Evolutionary conservation across 2,888 invertebrate species (phyloP).

Genomic region (Lamproptera curius): DNA sequence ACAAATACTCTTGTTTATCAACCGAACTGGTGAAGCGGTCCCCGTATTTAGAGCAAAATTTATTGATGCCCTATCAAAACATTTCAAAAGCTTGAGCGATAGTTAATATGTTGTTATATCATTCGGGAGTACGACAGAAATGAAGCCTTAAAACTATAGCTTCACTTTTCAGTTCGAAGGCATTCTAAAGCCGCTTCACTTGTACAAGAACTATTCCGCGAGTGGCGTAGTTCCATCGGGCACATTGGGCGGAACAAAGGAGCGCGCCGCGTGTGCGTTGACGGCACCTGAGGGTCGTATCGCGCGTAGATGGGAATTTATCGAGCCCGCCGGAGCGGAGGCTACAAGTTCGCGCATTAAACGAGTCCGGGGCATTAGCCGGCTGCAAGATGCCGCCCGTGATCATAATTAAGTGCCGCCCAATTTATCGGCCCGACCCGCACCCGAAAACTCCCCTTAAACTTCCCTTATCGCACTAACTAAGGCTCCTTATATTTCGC

Average conservation of each 20-base stretch:
- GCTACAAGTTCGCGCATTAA: slow-evolving; percentile 77
- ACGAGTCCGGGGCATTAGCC: slow-evolving; percentile 76
- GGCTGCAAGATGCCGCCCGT: slow-evolving; percentile 77
- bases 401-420: slow-evolving; percentile 78
- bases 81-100: too few relatives aligned
- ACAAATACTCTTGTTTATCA: slow-evolving; percentile 14
- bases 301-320: slow-evolving; percentile 71
- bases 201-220: too few relatives aligned
- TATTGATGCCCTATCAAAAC: background rate
- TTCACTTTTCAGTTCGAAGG: too few relatives aligned
- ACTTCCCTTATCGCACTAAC: slow-evolving; percentile 74
- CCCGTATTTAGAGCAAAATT: background rate
- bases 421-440: slow-evolving; percentile 77
- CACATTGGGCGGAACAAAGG: too few relatives aligned
- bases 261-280: slow-evolving; percentile 26
- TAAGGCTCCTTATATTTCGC: slow-evolving; percentile 74
- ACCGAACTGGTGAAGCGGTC: background rate
- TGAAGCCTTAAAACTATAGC: too few relatives aligned
- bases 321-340: slow-evolving; percentile 71
- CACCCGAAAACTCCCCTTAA: slow-evolving; percentile 70
- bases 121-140: too few relatives aligned
- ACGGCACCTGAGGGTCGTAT: slow-evolving; percentile 39
- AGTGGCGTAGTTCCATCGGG: too few relatives aligned
- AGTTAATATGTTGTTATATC: too few relatives aligned
- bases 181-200: too few relatives aligned